Evolutionary conservation across 2,888 invertebrate species (phyloP).

Genomic region (Pollenia griseotomentosa): DNA sequence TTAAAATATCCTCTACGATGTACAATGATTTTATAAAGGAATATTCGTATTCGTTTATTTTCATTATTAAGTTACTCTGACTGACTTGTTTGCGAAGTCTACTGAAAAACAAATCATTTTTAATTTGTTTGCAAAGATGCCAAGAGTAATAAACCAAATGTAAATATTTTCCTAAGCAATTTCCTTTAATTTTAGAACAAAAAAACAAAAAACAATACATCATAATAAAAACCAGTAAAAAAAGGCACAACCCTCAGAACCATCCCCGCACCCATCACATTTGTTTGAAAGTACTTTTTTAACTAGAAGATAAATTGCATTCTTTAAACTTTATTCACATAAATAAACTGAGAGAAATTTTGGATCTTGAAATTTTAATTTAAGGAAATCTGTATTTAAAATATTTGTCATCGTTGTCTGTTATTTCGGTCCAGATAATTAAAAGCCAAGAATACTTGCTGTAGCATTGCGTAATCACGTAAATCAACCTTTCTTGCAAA

Average conservation of each 20-base stretch:
- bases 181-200: constrained; percentile 51
- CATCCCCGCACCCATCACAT: constrained; percentile 1
- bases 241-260: constrained; percentile 15
- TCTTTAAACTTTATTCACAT: background rate
- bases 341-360: constrained; percentile 17
- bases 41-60: constrained; percentile 38
- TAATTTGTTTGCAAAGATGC: constrained; percentile 73
- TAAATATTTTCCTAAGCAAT: constrained; percentile 71
- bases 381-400: no score
- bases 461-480: no score
- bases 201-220: constrained; percentile 37
- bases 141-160: constrained; percentile 71
- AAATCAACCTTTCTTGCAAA: no score
- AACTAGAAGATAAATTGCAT: constrained; percentile 48
- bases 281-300: constrained; percentile 5
- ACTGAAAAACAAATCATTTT: constrained; percentile 70
- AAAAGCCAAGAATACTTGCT: no score
- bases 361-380: no score
- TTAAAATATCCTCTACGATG: no score
- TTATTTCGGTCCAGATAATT: no score
- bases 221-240: background rate
- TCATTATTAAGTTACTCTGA: constrained; percentile 37
- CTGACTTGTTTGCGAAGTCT: constrained; percentile 35
- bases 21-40: background rate
- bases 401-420: no score